Conservation (phyloP, 1,140 invertebrate species). For the Drosophila arizonae region DNA sequence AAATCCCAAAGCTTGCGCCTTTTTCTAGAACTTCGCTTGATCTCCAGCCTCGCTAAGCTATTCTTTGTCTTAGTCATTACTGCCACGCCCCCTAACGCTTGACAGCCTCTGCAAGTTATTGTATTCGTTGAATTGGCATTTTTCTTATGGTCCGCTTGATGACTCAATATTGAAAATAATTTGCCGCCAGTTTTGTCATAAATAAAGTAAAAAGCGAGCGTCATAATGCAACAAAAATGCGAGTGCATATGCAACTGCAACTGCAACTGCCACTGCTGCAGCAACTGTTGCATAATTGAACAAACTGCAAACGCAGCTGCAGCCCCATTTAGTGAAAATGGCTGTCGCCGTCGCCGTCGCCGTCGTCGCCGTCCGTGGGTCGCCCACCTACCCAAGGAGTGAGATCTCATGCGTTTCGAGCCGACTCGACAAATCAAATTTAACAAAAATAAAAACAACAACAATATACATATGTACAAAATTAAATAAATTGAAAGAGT, state of each 20-base stretch:
- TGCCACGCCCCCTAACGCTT: too few species aligned
- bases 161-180: constrained; percentile 75
- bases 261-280: constrained; percentile 21
- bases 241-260: constrained; percentile 29
- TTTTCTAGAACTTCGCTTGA: too few species aligned
- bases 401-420: constrained; percentile 36
- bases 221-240: constrained; percentile 36
- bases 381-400: constrained; percentile 55
- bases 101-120: too few species aligned
- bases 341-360: constrained; percentile 27
- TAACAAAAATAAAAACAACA: background rate
- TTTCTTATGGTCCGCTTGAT: constrained; percentile 26
- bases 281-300: too few species aligned
- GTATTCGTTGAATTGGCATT: too few species aligned
- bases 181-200: constrained; percentile 71
- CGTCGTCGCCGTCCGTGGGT: constrained; percentile 44
- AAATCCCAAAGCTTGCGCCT: too few species aligned
- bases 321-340: constrained; percentile 33
- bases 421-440: constrained; percentile 49
- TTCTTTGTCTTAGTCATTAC: too few species aligned
- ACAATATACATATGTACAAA: too few species aligned
- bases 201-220: constrained; percentile 53
- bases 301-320: constrained; percentile 42
- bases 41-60: too few species aligned
- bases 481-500: background rate